Conservation (phyloP, 2,888 invertebrate genomes). For the Hyles lineata region DNA sequence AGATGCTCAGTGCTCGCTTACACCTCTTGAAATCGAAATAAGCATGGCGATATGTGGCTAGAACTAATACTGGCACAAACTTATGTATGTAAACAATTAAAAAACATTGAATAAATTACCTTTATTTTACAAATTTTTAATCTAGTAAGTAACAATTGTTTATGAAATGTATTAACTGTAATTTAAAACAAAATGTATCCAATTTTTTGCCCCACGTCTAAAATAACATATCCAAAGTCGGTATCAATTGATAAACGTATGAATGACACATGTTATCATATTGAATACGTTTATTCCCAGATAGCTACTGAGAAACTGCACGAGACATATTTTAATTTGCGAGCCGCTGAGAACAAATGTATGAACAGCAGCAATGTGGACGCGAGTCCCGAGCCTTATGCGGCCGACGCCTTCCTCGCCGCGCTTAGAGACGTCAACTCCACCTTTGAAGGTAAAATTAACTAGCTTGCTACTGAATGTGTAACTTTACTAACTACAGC, state of each 20-base stretch:
- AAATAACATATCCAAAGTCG: not conserved
- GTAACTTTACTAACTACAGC: not conserved
- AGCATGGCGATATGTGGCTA: too few species aligned
- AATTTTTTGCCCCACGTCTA: not conserved
- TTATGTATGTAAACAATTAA: too few species aligned
- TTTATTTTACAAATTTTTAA: too few species aligned
- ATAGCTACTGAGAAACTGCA: constrained; percentile 93
- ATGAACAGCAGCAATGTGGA: constrained; percentile 73
- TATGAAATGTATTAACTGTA: too few species aligned
- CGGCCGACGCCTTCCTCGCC: constrained; percentile 92
- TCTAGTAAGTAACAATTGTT: too few species aligned
- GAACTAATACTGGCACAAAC: too few species aligned
- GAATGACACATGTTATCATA: not conserved
- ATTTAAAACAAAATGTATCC: not conserved
- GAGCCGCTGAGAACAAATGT: constrained; percentile 88
- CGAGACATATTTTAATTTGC: constrained; percentile 90
- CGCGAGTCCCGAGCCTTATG: constrained; percentile 90
- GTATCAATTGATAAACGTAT: not conserved
- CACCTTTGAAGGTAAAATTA: constrained; percentile 76
- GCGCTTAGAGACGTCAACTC: constrained; percentile 90
- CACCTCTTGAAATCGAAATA: too few species aligned
- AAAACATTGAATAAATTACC: too few species aligned
- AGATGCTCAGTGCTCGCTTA: too few species aligned
- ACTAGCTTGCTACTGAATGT: not conserved
- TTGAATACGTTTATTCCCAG: constrained; percentile 59